These are phyloP conservation scores for Babylonia areolata DNA, from an alignment of 1,140 invertebrate species.

Conservation along the genomic window DNA sequence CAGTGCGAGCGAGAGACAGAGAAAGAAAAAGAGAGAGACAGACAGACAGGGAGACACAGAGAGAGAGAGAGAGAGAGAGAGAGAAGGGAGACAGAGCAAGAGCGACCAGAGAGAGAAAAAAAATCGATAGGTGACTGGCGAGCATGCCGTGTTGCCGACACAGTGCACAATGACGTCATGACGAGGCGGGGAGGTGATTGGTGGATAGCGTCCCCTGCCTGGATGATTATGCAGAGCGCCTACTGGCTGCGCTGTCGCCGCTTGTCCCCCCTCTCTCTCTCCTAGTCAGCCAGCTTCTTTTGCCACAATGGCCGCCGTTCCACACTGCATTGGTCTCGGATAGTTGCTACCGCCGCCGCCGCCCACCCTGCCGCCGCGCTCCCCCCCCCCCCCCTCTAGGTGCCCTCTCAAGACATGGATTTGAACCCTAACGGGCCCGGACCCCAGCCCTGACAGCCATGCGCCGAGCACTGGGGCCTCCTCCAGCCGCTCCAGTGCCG, in stretches of 20 bases:
- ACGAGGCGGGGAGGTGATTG: constrained; percentile 1
- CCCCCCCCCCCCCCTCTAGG: background rate
- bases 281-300: background rate
- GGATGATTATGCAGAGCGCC: constrained; percentile 17
- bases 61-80: background rate
- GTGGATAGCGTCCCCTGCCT: constrained; percentile 12
- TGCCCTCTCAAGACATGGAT: background rate
- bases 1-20: background rate
- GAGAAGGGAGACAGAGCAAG: background rate
- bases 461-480: constrained; percentile 20
- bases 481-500: constrained; percentile 12
- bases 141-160: background rate
- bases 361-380: background rate
- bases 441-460: constrained; percentile 22
- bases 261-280: background rate
- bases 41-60: background rate
- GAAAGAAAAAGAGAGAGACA: background rate
- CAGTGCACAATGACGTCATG: constrained; percentile 19
- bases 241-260: background rate
- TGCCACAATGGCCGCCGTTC: background rate
- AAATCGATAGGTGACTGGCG: constrained; percentile 23
- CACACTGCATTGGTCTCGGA: background rate
- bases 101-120: background rate
- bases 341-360: background rate
- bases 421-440: background rate